A percentile compares a stretch with the other conserved stretches of the same genome.
phyloP scores from a whole-genome alignment of 2,113 vertebrate species.

The Ornithorhynchus anatinus region DNA sequence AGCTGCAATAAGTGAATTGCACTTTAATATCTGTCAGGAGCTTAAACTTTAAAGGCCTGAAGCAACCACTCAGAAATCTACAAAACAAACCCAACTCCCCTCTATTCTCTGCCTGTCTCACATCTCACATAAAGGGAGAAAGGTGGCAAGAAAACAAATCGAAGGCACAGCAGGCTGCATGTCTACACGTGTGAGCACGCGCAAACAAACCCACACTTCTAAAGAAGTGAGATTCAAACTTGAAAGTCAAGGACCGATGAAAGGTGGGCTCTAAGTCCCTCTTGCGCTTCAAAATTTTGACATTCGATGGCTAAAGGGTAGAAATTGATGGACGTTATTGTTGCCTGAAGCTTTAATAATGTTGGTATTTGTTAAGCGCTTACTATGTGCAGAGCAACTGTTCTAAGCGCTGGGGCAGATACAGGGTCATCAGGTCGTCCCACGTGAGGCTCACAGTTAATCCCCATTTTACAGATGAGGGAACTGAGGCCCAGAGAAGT shows the following conservation, averaged over 20 bases:
- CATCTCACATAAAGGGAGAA: background rate
- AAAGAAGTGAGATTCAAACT: background rate
- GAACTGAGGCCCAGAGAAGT: too few species aligned
- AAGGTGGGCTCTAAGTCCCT: fast-evolving
- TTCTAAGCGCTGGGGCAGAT: too few species aligned
- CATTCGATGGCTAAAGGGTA: too few species aligned
- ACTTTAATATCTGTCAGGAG: slow-evolving; percentile 58
- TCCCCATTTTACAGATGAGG: too few species aligned
- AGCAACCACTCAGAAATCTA: slow-evolving; percentile 5
- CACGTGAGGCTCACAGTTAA: too few species aligned
- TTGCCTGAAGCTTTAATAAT: too few species aligned
- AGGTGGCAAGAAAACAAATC: slow-evolving; percentile 7
- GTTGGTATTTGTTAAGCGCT: too few species aligned
- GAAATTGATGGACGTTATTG: too few species aligned
- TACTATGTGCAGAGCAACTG: too few species aligned
- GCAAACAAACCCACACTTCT: fast-evolving
- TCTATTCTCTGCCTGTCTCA: background rate
- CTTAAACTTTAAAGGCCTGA: slow-evolving; percentile 32
- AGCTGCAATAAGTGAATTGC: slow-evolving; percentile 59
- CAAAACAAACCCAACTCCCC: background rate
- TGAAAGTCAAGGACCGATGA: background rate
- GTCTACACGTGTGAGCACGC: background rate
- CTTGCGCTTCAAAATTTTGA: background rate
- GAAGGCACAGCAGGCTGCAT: background rate
- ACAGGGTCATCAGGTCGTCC: too few species aligned